Conservation (phyloP, 2,888 invertebrate genomes). For the Eupeodes latifasciatus region DNA sequence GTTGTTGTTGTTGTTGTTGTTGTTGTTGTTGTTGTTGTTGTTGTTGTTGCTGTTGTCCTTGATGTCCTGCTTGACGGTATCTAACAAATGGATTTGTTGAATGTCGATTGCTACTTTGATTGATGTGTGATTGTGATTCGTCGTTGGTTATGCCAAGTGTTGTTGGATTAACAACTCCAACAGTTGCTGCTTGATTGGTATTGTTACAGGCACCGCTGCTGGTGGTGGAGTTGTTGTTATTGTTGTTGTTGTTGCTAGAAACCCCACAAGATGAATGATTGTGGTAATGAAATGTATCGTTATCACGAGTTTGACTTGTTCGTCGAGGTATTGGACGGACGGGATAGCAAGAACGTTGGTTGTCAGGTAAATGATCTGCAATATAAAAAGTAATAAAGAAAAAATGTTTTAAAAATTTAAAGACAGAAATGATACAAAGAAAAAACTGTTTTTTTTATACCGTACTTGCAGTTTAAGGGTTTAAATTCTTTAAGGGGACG, state of each 20-base stretch:
- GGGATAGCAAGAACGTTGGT: constrained; percentile 83
- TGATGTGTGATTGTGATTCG: constrained; percentile 42
- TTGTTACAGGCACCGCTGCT: background rate
- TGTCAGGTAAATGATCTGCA: constrained; percentile 80
- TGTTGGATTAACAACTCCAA: constrained; percentile 82
- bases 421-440: no score
- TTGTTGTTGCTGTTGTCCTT: constrained; percentile 13
- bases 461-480: no score
- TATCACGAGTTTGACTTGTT: constrained; percentile 57
- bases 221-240: background rate
- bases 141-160: constrained; percentile 78
- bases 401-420: background rate
- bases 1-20: background rate
- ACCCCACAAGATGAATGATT: constrained; percentile 60
- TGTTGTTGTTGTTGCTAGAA: constrained; percentile 59
- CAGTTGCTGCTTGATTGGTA: constrained; percentile 77
- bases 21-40: constrained; percentile 41
- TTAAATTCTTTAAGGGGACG: no score
- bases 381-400: background rate
- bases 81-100: constrained; percentile 64
- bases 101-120: constrained; percentile 36
- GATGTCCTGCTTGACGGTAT: constrained; percentile 58
- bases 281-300: constrained; percentile 73
- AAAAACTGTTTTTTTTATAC: no score
- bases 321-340: constrained; percentile 83